Evolutionary conservation across 2,113 vertebrate species (phyloP), one percentile per base, ranked within the genome.

Genomic region (Tursiops truncatus): DNA sequence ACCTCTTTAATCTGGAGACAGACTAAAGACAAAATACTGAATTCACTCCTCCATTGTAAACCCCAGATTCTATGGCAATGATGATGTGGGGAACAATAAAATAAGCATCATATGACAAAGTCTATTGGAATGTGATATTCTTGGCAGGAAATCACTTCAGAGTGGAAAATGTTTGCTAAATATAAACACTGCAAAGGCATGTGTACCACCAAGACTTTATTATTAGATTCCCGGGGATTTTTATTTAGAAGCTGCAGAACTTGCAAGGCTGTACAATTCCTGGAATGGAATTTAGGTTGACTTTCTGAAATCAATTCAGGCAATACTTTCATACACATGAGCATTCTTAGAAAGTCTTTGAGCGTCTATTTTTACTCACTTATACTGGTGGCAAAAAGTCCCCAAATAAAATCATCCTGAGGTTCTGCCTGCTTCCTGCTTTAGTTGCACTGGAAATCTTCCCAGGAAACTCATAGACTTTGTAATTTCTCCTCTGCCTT

Each of bases 321-420:
- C 89, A 71, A 95, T 80, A n/a, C 91, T 95, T 95, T 92, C 91
- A 25, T 87, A 94, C 81, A 90, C 87, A 92, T 17, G 36, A 96
- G 36, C 97, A 85, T 98, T 98, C 98, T 98, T 98, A 97, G 97
- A 98, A 97, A 98, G 98, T 77, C 95, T 96, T 93, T 96, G 96
- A 95, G 63, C 38, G 26, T 97, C 95, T 98, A 95, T 96, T 96
- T 90, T 97, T 93, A 92, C 95, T 94, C 91, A 93, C 53, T 95
- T 94, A 76, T 47, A 70, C 53, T 94, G 58, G 79, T 94, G 93
- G 89, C 65, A 70, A 28, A 53, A 70, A 73, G 70, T 91, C 91
- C 82, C 88, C 95, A 98, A 97, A 98, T 98, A 96, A 97, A 98
- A 89, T 73, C 71, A 6, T 94, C 10, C 47, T 21, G 90, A 93